Evolutionary conservation across 2,888 invertebrate genomes (phyloP).

Genomic region (Trichogramma evanescens): DNA sequence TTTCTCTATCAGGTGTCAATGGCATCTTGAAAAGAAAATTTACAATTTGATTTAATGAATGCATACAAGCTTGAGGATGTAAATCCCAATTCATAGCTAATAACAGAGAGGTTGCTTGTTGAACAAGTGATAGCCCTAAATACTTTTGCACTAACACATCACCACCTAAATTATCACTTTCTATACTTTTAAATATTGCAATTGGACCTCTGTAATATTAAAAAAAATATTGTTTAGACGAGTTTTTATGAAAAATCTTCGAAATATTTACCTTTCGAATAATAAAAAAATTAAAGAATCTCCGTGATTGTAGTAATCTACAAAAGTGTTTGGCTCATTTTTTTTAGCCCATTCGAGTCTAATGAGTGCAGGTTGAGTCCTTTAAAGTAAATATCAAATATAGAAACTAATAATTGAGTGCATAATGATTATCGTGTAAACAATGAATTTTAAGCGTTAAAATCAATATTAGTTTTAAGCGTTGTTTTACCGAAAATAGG

Average conservation of each 20-base stretch:
- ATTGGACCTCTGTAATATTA: slow-evolving; percentile 51
- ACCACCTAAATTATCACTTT: slow-evolving; percentile 53
- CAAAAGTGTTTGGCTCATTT: slow-evolving; percentile 46
- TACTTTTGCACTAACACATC: slow-evolving; percentile 60
- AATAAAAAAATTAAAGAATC: slow-evolving; percentile 54
- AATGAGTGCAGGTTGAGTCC: slow-evolving; percentile 53
- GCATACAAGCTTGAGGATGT: slow-evolving; percentile 68
- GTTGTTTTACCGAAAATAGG: slow-evolving; percentile 50
- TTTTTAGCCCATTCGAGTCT: slow-evolving; percentile 57
- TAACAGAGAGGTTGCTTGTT: slow-evolving; percentile 63
- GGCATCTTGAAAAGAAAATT: slow-evolving; percentile 58
- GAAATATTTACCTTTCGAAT: slow-evolving; percentile 51
- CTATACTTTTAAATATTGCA: slow-evolving; percentile 52
- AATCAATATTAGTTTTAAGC: not conserved
- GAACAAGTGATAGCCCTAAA: slow-evolving; percentile 57
- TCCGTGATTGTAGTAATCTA: slow-evolving; percentile 47
- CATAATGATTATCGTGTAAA: not conserved
- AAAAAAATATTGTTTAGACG: not conserved
- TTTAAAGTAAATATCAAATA: slow-evolving; percentile 23
- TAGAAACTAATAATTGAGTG: not conserved
- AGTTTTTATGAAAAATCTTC: not conserved
- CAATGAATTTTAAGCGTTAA: slow-evolving; percentile 2
- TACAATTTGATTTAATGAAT: slow-evolving; percentile 66
- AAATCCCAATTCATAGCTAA: slow-evolving; percentile 71
- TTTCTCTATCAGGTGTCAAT: slow-evolving; percentile 56